Conservation (phyloP, 2,797 vertebrate species). For the Pelochelys cantorii region DNA sequence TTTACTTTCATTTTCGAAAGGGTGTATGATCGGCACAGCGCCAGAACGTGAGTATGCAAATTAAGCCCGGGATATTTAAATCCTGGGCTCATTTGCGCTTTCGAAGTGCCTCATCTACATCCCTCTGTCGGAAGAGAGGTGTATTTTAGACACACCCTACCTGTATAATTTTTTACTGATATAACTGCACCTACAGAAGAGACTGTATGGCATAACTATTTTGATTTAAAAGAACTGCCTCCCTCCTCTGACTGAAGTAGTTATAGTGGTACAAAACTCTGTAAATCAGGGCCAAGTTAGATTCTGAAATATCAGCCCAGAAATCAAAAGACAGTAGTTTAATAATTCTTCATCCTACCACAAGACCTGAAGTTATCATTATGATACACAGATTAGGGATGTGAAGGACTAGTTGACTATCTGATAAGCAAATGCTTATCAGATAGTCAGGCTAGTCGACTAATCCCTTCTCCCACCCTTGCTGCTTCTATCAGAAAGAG, state of each 20-base stretch:
- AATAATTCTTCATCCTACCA: neutral
- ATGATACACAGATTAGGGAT: neutral
- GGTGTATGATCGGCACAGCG: no score
- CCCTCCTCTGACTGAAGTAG: neutral
- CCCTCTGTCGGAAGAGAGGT: no score
- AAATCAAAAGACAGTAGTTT: neutral
- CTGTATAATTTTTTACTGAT: neutral
- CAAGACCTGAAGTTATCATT: neutral
- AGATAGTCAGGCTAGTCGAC: no score
- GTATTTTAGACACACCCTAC: neutral
- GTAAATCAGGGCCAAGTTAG: neutral
- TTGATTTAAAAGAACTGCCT: neutral
- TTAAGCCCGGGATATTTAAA: no score
- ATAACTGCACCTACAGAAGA: neutral
- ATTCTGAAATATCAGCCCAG: neutral
- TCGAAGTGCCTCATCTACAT: no score
- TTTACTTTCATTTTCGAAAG: no score
- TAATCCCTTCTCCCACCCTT: no score
- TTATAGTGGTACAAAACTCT: neutral
- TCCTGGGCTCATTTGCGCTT: no score
- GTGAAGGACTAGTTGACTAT: no score
- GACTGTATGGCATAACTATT: accelerated
- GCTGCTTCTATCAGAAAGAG: no score
- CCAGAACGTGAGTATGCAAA: no score
- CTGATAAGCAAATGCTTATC: no score